phyloP scores from a whole-genome alignment of 1,140 invertebrate species.

The Bombus waltoni region DNA sequence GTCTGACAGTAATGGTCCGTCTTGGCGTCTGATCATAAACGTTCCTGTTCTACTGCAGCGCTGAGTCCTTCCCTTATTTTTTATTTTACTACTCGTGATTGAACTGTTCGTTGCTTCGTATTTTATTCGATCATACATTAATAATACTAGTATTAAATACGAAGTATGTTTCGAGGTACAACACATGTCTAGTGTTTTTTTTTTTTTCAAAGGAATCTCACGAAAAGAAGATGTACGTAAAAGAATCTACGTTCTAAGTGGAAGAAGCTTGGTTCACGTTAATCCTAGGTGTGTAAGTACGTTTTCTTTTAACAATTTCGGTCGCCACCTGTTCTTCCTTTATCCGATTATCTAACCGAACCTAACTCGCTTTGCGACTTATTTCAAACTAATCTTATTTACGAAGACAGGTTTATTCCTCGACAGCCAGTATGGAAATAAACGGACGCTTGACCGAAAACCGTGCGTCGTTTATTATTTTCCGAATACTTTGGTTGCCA shows the following conservation, averaged over 20 bases:
- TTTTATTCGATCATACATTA: background rate
- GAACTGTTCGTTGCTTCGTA: background rate
- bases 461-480: background rate
- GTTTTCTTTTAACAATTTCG: background rate
- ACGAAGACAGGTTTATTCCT: background rate
- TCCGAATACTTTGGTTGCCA: background rate
- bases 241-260: no score
- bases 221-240: background rate
- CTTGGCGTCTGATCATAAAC: background rate
- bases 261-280: background rate
- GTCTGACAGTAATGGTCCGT: background rate
- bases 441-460: background rate
- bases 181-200: no score
- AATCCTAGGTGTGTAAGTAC: background rate
- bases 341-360: background rate
- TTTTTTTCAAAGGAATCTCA: background rate
- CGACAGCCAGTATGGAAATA: background rate
- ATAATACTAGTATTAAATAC: background rate
- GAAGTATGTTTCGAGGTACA: no score
- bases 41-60: background rate
- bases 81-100: background rate
- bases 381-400: constrained; percentile 17
- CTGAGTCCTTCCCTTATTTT: no score
- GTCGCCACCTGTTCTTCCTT: background rate
- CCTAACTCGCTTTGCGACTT: background rate